Percentiles rank a stretch among this genome's conserved stretches.
Conservation (phyloP, 2,113 vertebrate species). For the Bujurquina vittata region DNA sequence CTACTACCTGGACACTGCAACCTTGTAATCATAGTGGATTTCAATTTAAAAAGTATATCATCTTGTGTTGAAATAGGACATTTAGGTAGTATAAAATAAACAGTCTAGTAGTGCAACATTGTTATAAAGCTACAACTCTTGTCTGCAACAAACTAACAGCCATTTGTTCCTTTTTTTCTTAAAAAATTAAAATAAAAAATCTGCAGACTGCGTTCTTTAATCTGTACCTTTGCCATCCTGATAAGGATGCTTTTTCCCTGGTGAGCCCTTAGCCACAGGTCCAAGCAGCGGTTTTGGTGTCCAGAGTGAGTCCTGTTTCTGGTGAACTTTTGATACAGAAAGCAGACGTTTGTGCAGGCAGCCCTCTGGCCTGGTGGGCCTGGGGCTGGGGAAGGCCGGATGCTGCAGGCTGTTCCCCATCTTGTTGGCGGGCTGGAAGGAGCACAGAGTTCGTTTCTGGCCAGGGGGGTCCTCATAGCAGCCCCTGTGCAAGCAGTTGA, state of each 20-base stretch:
- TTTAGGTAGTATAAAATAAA: not conserved
- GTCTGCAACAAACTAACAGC: not conserved
- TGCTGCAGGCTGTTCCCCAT: constrained; percentile 84
- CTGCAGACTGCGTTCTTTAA: not conserved
- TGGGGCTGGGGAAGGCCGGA: constrained; percentile 44
- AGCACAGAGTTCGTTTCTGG: constrained; percentile 75
- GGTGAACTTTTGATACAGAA: constrained; percentile 78
- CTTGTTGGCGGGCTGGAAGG: constrained; percentile 67
- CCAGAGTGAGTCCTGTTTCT: constrained; percentile 83
- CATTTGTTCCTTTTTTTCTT: not conserved
- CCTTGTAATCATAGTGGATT: not conserved
- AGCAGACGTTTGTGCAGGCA: constrained; percentile 81
- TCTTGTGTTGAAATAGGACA: not conserved
- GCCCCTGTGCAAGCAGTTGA: constrained; percentile 83
- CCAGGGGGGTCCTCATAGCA: constrained; percentile 79
- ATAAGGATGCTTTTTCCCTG: constrained; percentile 46
- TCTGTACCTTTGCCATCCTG: constrained; percentile 71
- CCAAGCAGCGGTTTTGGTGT: constrained; percentile 81
- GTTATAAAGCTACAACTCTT: not conserved
- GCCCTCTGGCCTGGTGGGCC: constrained; percentile 54
- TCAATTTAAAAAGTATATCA: not conserved
- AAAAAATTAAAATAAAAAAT: not conserved
- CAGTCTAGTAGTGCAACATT: not conserved
- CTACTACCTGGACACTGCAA: not conserved
- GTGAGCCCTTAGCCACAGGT: constrained; percentile 38